A percentile compares a stretch with the other conserved stretches of the same genome.
phyloP scores from a whole-genome alignment of 2,113 vertebrate species.

The Mustela nigripes region DNA sequence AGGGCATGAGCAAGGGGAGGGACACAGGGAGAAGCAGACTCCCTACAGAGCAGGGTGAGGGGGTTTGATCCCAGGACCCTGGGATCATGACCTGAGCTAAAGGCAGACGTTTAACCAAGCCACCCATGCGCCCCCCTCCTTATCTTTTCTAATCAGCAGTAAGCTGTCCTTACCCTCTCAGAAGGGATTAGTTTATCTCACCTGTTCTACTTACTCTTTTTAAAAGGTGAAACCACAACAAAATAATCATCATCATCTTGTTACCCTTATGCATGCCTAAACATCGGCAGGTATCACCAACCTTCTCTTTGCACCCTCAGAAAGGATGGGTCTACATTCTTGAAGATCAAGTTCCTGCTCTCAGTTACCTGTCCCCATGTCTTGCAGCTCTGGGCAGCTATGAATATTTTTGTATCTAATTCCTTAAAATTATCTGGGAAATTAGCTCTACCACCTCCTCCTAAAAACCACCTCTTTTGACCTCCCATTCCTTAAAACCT shows the following conservation, averaged over 20 bases:
- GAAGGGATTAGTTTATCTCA: background rate
- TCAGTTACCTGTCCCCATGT: background rate
- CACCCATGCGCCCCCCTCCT: no score
- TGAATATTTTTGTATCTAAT: constrained; percentile 12
- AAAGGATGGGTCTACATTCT: background rate
- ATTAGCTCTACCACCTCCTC: background rate
- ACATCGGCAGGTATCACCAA: background rate
- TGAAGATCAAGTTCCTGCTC: background rate
- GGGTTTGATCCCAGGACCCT: background rate
- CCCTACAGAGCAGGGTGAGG: background rate
- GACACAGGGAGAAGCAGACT: background rate
- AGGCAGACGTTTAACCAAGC: no score
- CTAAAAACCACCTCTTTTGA: constrained; percentile 26
- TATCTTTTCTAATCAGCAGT: background rate
- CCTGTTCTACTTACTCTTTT: background rate
- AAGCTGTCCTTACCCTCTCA: background rate
- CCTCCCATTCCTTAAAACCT: background rate
- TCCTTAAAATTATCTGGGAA: constrained; percentile 7
- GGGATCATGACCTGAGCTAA: no score
- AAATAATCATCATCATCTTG: background rate
- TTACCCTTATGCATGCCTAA: background rate
- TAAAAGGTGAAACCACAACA: background rate
- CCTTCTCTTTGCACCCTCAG: background rate
- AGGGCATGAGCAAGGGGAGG: background rate
- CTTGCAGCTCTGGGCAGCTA: background rate